Evolutionary conservation across 1,140 invertebrate genomes (phyloP), one percentile per base, ranked within the genome.

Genomic region (Caenorhabditis remanei): DNA sequence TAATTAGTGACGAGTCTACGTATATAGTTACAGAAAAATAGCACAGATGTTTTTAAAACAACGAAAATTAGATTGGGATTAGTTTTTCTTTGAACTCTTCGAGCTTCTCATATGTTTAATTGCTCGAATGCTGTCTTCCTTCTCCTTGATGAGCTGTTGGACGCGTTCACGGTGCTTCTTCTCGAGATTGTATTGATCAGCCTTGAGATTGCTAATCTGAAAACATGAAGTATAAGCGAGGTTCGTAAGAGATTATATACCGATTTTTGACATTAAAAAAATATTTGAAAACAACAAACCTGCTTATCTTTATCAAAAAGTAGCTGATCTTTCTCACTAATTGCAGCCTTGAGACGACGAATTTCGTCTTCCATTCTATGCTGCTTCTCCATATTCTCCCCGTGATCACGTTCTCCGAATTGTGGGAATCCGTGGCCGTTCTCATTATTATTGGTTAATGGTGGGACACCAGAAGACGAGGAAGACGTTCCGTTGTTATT

Each of bases 101-200:
- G 71, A 79, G 46, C 14, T 79, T 79, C 71, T 11, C 71, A 79
- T 50, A 8, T 11, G 46, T 79, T 79, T 46, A 19, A 79, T 79
- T 50, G 71, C 71, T 79, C 71, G 71, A 79, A 79, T 79, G 53
- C 71, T 79, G 9, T 79, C 71, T 79, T 79, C 71, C 53, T 79
- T 79, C 24, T 79, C 71, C 40, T 79, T 79, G 71, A 79, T 50
- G 7, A 79, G 71, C n/a, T 79, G 71, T n/a, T 79, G 71, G 14
- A 79, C 71, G 13, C 71, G 71, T 50, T 79, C 71, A 8, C 71
- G 71, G 19, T 79, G 71, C 9, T 79, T 79, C 14, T 79, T 79
- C 9, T 79, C 71, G 5, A 79, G 19, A 24, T 79, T 79, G 21
- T 50, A 79, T n/a, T 79, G 43, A 6, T 79, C 71, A 11, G 71